A percentile compares a stretch with the other conserved stretches of the same genome.
phyloP scores from a whole-genome alignment of 2,113 vertebrate species.

The Bagarius yarrelli region DNA sequence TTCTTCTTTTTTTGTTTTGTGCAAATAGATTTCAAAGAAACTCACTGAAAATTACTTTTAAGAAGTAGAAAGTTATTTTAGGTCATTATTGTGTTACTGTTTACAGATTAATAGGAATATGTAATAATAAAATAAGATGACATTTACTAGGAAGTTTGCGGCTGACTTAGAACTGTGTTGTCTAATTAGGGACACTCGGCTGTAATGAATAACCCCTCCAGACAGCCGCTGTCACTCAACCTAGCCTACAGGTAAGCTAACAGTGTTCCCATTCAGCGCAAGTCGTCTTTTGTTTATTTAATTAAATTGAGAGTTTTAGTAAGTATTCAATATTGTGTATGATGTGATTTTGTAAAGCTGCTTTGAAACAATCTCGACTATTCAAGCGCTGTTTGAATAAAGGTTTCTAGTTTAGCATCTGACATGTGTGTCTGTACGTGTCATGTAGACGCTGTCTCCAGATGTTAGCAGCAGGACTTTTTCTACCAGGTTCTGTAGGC shows the following conservation, averaged over 20 bases:
- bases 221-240: slow-evolving; percentile 92
- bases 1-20: background rate
- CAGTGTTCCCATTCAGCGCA: background rate
- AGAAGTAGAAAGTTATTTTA: background rate
- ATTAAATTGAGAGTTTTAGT: too few relatives aligned
- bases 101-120: background rate
- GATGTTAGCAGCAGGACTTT: slow-evolving; percentile 93
- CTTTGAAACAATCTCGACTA: too few relatives aligned
- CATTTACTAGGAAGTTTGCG: background rate
- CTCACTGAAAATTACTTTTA: background rate
- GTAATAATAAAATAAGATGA: background rate
- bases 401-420: background rate
- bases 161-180: background rate
- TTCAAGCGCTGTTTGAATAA: too few relatives aligned
- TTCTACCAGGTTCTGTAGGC: slow-evolving; percentile 91
- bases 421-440: background rate
- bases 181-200: slow-evolving; percentile 86
- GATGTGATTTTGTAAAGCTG: too few relatives aligned
- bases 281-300: too few relatives aligned
- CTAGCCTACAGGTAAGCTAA: slow-evolving; percentile 86
- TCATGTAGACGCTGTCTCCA: slow-evolving; percentile 87
- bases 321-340: too few relatives aligned
- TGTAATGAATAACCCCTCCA: slow-evolving; percentile 96
- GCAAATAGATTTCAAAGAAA: background rate
- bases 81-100: background rate